A percentile compares a stretch with the other conserved stretches of the same genome.
Evolutionary conservation across 2,113 vertebrate species (phyloP).

Genomic region (Dasyurus viverrinus): DNA sequence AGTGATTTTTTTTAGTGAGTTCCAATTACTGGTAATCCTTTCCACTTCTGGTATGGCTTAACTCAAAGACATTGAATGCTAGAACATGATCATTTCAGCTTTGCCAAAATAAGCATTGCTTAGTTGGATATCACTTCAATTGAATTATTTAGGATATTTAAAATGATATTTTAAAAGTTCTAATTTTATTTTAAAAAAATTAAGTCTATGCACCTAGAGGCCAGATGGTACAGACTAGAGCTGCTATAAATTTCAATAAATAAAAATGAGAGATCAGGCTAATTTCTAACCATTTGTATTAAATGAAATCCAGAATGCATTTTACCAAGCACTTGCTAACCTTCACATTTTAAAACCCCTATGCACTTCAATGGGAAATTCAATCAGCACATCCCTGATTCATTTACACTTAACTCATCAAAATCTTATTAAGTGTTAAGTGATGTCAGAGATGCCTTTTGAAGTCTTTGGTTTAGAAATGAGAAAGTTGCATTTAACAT

Average conservation of each 20-base stretch:
- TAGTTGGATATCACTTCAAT: constrained; percentile 25
- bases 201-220: constrained; percentile 34
- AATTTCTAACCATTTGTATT: constrained; percentile 50
- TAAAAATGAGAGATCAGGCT: constrained; percentile 58
- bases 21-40: background rate
- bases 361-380: background rate
- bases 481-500: constrained; percentile 13
- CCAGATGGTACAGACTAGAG: constrained; percentile 41
- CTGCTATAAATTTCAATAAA: constrained; percentile 65
- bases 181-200: constrained; percentile 1
- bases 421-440: constrained; percentile 23
- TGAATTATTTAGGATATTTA: constrained; percentile 63
- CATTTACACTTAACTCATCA: constrained; percentile 9
- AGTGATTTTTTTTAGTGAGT: background rate
- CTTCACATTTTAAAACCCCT: constrained; percentile 34
- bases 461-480: constrained; percentile 26
- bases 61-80: constrained; percentile 5
- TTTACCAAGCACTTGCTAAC: background rate
- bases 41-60: background rate
- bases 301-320: constrained; percentile 7
- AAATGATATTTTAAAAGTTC: constrained; percentile 56
- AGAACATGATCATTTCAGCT: background rate
- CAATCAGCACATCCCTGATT: background rate
- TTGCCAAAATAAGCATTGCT: constrained; percentile 29
- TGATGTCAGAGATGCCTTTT: constrained; percentile 27